These are phyloP conservation scores for Chionis minor DNA, from an alignment of 2,113 vertebrate genomes.

Conservation along the genomic window DNA sequence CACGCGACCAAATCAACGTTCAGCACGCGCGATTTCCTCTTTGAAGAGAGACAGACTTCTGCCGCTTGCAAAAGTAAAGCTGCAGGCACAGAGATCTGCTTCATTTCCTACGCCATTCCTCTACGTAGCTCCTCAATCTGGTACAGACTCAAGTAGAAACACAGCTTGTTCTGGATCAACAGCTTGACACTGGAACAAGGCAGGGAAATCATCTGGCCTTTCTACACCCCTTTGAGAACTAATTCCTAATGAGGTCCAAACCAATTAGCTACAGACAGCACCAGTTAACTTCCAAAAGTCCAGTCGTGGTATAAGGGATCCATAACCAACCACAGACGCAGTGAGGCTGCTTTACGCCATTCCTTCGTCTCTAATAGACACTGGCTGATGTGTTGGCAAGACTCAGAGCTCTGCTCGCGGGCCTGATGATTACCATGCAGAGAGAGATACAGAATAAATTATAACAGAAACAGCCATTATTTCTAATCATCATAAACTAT, in stretches of 20 bases:
- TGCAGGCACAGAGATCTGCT: background rate
- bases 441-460: background rate
- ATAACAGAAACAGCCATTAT: background rate
- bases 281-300: background rate
- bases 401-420: background rate
- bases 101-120: background rate
- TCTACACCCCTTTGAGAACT: background rate
- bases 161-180: background rate
- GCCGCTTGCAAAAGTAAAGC: background rate
- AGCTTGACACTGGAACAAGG: background rate
- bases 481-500: background rate
- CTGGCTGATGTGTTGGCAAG: background rate
- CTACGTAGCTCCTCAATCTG: background rate
- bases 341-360: background rate
- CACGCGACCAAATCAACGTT: rapidly evolving
- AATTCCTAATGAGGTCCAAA: background rate
- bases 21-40: rapidly evolving
- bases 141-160: background rate
- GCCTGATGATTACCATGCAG: background rate
- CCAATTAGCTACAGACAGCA: background rate
- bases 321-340: background rate
- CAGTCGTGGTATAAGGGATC: background rate
- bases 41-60: background rate
- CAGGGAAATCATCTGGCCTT: background rate
- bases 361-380: background rate